Percentiles rank a stretch among this genome's conserved stretches.
These are phyloP conservation scores for Drepana falcataria DNA, from an alignment of 2,888 invertebrate species.

Conservation along the genomic window DNA sequence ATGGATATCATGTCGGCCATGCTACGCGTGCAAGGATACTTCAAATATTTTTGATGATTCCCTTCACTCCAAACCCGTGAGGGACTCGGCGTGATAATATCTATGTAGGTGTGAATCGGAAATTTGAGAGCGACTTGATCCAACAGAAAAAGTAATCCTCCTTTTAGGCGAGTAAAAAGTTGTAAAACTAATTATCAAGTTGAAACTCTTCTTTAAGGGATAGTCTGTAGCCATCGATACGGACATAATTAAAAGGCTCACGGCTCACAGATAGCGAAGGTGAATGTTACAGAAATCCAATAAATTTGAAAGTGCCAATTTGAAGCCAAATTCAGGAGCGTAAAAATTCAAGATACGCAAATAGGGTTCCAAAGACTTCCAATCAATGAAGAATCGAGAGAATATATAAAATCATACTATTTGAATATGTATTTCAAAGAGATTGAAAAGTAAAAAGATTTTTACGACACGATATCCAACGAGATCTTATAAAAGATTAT, in stretches of 20 bases:
- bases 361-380: neutral
- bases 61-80: too few species aligned
- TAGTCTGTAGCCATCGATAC: neutral
- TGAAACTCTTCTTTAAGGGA: neutral
- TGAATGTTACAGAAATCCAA: neutral
- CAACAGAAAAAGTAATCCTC: neutral
- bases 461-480: neutral
- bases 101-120: neutral
- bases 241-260: neutral
- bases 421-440: neutral
- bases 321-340: neutral
- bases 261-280: neutral
- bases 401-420: neutral
- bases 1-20: too few species aligned
- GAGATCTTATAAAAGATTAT: neutral
- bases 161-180: neutral
- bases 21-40: too few species aligned
- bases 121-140: neutral
- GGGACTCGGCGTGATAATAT: too few species aligned
- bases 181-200: neutral
- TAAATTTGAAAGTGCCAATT: neutral
- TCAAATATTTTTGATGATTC: too few species aligned
- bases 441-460: neutral
- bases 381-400: neutral
- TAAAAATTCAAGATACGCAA: neutral